Conservation (phyloP, 2,797 vertebrate species). For the Sebastes goodei region DNA sequence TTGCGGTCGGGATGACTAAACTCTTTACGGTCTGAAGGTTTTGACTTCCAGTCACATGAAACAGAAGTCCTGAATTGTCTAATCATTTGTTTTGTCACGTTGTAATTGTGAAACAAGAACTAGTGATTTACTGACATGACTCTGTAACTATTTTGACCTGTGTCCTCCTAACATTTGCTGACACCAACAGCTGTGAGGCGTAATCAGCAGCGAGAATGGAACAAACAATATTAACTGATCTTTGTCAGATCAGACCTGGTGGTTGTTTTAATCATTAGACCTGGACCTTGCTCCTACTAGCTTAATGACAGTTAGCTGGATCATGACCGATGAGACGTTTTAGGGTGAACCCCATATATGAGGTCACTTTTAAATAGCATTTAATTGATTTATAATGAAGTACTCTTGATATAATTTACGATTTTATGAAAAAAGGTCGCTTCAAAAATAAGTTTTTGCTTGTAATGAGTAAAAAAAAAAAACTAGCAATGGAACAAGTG, state of each 20-base stretch:
- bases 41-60: slow-evolving; percentile 8
- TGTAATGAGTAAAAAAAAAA: too few relatives aligned
- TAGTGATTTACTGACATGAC: slow-evolving; percentile 1
- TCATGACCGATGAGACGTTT: not conserved
- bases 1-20: not conserved
- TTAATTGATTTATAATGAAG: not conserved
- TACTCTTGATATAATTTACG: not conserved
- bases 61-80: too few relatives aligned
- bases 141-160: slow-evolving; percentile 19
- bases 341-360: not conserved
- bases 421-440: not conserved
- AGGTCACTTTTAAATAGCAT: not conserved
- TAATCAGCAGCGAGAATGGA: not conserved
- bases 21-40: accelerated
- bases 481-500: too few relatives aligned
- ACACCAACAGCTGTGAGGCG: not conserved
- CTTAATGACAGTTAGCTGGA: not conserved
- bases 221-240: not conserved
- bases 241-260: not conserved
- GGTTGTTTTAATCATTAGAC: not conserved
- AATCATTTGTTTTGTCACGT: not conserved
- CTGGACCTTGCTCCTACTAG: not conserved
- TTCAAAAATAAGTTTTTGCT: too few relatives aligned
- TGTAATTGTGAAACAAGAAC: not conserved
- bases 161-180: not conserved